phyloP scores from a whole-genome alignment of 2,113 vertebrate species.

The Odocoileus virginianus region DNA sequence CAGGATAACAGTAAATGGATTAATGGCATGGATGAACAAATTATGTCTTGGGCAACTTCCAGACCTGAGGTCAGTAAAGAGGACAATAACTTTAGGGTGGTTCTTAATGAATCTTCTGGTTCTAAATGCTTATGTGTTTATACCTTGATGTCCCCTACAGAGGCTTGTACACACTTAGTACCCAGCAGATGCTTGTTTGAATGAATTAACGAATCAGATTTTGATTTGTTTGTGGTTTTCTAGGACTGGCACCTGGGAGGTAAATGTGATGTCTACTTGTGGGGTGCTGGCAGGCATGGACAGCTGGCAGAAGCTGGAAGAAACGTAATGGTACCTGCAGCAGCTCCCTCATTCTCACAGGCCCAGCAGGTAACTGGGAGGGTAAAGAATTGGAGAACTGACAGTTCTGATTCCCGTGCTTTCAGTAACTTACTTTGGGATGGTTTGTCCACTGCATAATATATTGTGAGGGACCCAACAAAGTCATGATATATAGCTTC shows the following conservation, averaged over 20 bases:
- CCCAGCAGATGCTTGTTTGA: background rate
- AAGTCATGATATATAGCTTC: background rate
- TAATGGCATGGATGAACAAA: constrained; percentile 95
- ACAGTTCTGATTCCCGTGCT: background rate
- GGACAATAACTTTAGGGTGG: background rate
- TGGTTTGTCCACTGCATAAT: background rate
- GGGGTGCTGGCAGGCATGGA: constrained; percentile 96
- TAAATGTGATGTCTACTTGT: constrained; percentile 94
- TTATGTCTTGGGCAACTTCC: constrained; percentile 98
- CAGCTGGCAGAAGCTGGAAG: constrained; percentile 96
- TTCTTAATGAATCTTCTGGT: constrained; percentile 12
- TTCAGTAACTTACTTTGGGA: background rate
- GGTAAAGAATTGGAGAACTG: background rate
- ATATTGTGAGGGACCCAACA: background rate
- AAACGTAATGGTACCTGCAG: constrained; percentile 92
- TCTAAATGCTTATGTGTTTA: background rate
- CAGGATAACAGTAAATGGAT: constrained; percentile 98
- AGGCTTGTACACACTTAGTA: background rate
- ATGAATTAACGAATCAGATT: background rate
- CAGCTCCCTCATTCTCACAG: constrained; percentile 93
- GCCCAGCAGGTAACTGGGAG: constrained; percentile 90
- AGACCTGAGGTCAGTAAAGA: constrained; percentile 90
- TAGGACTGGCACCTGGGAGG: constrained; percentile 98
- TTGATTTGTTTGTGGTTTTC: constrained; percentile 23
- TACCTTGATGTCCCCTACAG: background rate